Evolutionary conservation across 2,113 vertebrate species (phyloP).

Genomic region (Nymphicus hollandicus): DNA sequence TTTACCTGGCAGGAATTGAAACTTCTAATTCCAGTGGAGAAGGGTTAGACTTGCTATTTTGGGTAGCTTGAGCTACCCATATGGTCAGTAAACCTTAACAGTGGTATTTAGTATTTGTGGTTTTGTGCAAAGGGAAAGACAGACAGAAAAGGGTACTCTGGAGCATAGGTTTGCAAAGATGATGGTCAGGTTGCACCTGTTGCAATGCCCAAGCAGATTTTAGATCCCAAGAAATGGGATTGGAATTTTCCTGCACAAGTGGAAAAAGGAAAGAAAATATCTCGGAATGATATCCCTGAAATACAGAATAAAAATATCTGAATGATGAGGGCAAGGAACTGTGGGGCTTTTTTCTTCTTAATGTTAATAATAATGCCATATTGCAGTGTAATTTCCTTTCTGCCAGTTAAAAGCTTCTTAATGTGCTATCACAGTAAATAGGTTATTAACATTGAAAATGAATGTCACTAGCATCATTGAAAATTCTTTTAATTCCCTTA

Average conservation of each 20-base stretch:
- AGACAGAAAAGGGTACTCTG: background rate
- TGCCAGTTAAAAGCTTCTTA: constrained; percentile 48
- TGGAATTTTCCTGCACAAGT: background rate
- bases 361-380: constrained; percentile 40
- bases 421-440: constrained; percentile 46
- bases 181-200: background rate
- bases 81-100: background rate
- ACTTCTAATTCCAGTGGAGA: background rate
- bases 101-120: background rate
- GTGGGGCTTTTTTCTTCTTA: background rate
- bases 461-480: constrained; percentile 24
- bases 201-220: background rate
- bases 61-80: background rate
- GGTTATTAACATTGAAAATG: constrained; percentile 47
- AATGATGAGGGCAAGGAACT: constrained; percentile 36
- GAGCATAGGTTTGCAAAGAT: background rate
- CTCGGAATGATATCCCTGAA: background rate
- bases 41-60: background rate
- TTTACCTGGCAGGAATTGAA: background rate
- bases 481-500: constrained; percentile 40
- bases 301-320: constrained; percentile 30
- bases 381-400: constrained; percentile 30
- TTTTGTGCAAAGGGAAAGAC: background rate
- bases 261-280: background rate
- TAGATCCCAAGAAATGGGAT: background rate